These are phyloP conservation scores for Nebria brevicollis DNA, from an alignment of 2,888 invertebrate genomes.

Conservation along the genomic window DNA sequence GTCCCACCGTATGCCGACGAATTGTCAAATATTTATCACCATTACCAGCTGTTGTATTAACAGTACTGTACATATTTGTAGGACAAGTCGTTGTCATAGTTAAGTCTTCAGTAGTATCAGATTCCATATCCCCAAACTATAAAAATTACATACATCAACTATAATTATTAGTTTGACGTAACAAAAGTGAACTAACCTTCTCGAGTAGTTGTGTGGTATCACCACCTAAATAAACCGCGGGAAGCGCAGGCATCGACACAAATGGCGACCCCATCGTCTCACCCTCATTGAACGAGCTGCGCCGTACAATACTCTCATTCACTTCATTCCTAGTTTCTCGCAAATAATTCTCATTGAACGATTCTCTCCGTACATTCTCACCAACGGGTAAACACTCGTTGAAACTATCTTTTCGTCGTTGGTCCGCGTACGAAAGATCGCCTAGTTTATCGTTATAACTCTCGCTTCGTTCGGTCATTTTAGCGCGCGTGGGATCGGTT, in stretches of 20 bases:
- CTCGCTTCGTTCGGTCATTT: constrained; percentile 60
- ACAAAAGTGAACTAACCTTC: constrained; percentile 63
- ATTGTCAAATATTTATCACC: constrained; percentile 70
- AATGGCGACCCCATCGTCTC: constrained; percentile 63
- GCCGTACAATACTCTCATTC: constrained; percentile 52
- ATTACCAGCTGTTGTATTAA: constrained; percentile 50
- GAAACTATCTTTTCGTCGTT: constrained; percentile 16
- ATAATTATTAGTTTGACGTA: constrained; percentile 53
- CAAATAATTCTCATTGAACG: constrained; percentile 62
- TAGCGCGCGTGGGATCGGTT: constrained; percentile 52
- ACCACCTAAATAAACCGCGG: constrained; percentile 65
- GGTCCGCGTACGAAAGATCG: constrained; percentile 9
- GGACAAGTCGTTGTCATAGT: constrained; percentile 20
- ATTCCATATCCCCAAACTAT: constrained; percentile 68
- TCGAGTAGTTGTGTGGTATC: constrained; percentile 70
- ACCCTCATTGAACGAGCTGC: constrained; percentile 55
- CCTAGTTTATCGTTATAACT: constrained; percentile 60
- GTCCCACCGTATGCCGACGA: constrained; percentile 92
- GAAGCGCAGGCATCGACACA: constrained; percentile 66
- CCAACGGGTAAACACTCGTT: constrained; percentile 6
- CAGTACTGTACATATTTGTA: constrained; percentile 18
- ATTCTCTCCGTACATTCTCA: constrained; percentile 56
- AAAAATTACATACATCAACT: constrained; percentile 45
- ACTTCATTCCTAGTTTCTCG: constrained; percentile 55
- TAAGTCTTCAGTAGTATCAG: constrained; percentile 59